Percentiles rank a stretch among this genome's conserved stretches.
These are phyloP conservation scores for Dermatemys mawii DNA, from an alignment of 2,113 vertebrate genomes.

Conservation along the genomic window DNA sequence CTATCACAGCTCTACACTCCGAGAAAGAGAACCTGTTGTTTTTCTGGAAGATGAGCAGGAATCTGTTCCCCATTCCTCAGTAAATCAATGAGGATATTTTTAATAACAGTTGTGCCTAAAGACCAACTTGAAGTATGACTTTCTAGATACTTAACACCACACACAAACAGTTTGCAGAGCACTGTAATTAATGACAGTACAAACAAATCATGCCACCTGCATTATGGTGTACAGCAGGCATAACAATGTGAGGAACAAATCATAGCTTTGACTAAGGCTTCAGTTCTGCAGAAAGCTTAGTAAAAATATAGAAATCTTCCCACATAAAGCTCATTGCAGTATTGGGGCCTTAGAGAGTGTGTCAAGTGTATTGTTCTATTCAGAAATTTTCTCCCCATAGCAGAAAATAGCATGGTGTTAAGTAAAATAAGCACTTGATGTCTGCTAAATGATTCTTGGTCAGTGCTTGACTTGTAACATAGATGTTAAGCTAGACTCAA, in stretches of 20 bases:
- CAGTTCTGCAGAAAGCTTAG: slow-evolving; percentile 34
- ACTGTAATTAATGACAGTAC: slow-evolving; percentile 57
- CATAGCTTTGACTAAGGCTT: slow-evolving; percentile 56
- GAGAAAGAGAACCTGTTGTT: slow-evolving; percentile 12
- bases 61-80: slow-evolving; percentile 24
- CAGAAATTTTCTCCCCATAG: slow-evolving; percentile 33
- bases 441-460: neutral
- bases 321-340: neutral
- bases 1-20: slow-evolving; percentile 22
- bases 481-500: neutral
- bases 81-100: slow-evolving; percentile 49
- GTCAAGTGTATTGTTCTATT: slow-evolving; percentile 8
- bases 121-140: slow-evolving; percentile 2
- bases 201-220: slow-evolving; percentile 64
- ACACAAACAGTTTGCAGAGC: slow-evolving; percentile 53
- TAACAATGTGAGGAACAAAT: slow-evolving; percentile 28
- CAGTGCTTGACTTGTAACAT: neutral
- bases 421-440: neutral
- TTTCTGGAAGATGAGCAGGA: slow-evolving; percentile 28
- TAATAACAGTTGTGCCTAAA: neutral
- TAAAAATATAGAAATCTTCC: slow-evolving; percentile 7
- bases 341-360: neutral
- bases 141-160: slow-evolving; percentile 58
- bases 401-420: neutral
- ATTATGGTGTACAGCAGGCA: slow-evolving; percentile 48